Base-by-base conservation (phyloP, 1,140 invertebrate species). In the Vollenhovia emeryi region DNA sequence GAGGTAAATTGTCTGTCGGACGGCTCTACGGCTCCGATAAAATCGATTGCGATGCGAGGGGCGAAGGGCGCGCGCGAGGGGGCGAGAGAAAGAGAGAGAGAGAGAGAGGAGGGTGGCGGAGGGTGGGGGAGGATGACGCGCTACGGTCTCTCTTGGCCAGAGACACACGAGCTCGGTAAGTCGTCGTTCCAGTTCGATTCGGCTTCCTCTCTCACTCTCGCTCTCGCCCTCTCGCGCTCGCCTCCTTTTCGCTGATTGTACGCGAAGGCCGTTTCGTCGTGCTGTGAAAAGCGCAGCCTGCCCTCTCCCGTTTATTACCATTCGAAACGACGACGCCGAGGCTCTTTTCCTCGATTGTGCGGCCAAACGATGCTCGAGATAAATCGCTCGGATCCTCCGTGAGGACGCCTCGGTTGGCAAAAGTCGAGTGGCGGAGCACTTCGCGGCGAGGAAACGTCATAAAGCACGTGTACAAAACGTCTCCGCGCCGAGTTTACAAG, bases 291-390 rank as follows among this genome's bases (percentile, higher is more conserved):
- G 86, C 83, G 33, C 30, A 68, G 78, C 27, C 78, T 80, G 64
- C 57, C 24, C 69, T 69, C 45, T 73, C 69, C 52, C 87, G 55
- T 89, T 88, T 88, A 89, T 89, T 88, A 78, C 83, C 75, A 62
- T 88, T 84, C 83, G 75, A 71, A 74, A 43, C 80, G 69, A 88
- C 87, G 73, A 84, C 57, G 71, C 75, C 57, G 62, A 21, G 60
- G 62, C 30, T 82, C 87, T 86, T 88, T 75, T 76, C 75, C 64
- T 69, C 83, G 87, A 86, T 89, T 75, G 52, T 74, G 40, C 69
- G 45, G 66, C 27, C 60, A 76, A 75, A 68, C 69, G 73, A 82
- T 82, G 78, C 78, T 82, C 66, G 55, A 73, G 86, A 88, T 88
- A 88, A 87, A 88, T 88, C 86, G 68, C 30, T 75, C 48, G 86